A percentile compares a stretch with the other conserved stretches of the same genome.
These are phyloP conservation scores for Butorides virescens DNA, from an alignment of 2,113 vertebrate genomes.

Conservation along the genomic window DNA sequence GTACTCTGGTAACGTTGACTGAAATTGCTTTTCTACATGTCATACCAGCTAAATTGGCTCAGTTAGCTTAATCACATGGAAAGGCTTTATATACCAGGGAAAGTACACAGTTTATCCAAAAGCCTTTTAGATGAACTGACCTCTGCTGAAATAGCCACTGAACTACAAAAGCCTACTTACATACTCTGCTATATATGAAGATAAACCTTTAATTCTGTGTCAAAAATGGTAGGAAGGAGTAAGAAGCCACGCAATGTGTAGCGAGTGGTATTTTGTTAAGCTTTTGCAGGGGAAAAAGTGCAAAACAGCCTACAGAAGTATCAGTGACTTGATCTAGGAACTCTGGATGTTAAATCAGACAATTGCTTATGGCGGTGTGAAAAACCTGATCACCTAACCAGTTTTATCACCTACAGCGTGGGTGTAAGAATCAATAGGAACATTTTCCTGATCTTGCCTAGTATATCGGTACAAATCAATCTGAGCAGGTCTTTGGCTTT, in stretches of 20 bases:
- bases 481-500: neutral
- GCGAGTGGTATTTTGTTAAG: neutral
- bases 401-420: neutral
- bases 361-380: neutral
- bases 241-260: neutral
- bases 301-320: neutral
- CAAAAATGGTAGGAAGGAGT: neutral
- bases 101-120: neutral
- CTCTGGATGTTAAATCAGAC: neutral
- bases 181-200: neutral
- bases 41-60: neutral
- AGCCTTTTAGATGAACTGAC: neutral
- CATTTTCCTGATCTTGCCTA: neutral
- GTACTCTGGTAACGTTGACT: accelerated
- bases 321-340: neutral
- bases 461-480: constrained; percentile 20
- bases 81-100: neutral
- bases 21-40: neutral
- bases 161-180: neutral
- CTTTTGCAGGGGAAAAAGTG: neutral
- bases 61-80: neutral
- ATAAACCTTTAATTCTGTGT: neutral
- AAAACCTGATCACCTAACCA: neutral
- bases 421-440: constrained; percentile 9
- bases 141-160: neutral